Evolutionary conservation across 2,888 invertebrate genomes (phyloP).

Genomic region (Melanophora roralis): DNA sequence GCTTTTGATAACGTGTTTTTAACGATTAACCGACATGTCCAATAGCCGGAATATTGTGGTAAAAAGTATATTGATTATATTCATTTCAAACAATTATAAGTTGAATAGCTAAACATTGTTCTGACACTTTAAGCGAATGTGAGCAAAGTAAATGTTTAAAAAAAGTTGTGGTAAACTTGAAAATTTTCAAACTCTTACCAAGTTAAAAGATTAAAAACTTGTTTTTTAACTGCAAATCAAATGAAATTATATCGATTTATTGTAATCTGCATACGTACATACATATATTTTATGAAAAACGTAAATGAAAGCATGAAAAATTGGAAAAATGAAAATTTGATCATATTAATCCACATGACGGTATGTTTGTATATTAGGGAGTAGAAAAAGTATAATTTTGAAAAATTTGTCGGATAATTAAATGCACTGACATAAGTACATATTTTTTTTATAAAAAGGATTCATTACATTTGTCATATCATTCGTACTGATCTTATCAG

Average conservation of each 20-base stretch:
- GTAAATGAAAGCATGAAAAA: background rate
- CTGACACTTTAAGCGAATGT: constrained; percentile 31
- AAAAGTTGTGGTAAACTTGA: constrained; percentile 18
- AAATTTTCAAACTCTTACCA: constrained; percentile 5
- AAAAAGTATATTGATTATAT: constrained; percentile 36
- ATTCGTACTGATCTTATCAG: too few relatives aligned
- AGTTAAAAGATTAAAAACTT: constrained; percentile 29
- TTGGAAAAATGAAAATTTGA: constrained; percentile 1
- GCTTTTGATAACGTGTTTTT: constrained; percentile 1
- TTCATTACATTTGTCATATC: too few relatives aligned
- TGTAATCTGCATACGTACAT: constrained; percentile 36
- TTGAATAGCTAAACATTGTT: constrained; percentile 17
- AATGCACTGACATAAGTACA: too few relatives aligned
- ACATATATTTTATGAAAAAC: constrained; percentile 2
- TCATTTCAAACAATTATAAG: background rate
- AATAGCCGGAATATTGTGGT: constrained; percentile 26
- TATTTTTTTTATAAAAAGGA: too few relatives aligned
- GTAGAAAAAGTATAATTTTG: too few relatives aligned
- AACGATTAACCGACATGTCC: constrained; percentile 35
- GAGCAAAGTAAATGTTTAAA: background rate
- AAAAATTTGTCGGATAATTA: too few relatives aligned
- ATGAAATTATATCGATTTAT: constrained; percentile 43
- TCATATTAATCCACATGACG: too few relatives aligned
- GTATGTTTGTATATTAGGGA: too few relatives aligned
- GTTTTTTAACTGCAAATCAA: constrained; percentile 43